Conservation (phyloP, 2,113 vertebrate genomes). For the Jacana jacana region DNA sequence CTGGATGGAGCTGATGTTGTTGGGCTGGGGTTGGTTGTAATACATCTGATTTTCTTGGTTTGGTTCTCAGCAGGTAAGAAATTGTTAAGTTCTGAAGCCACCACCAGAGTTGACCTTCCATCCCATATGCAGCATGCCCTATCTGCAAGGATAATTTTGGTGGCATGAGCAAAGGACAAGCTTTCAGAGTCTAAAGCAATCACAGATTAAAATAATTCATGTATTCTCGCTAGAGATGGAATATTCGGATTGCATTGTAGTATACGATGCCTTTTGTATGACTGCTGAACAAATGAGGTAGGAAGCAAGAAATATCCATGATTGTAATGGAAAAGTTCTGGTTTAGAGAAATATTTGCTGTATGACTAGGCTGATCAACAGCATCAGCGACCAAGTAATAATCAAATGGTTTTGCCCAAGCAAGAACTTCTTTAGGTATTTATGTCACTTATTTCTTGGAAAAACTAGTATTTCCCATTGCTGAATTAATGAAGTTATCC, state of each 20-base stretch:
- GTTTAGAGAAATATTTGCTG: neutral
- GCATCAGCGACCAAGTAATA: neutral
- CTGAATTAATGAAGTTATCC: neutral
- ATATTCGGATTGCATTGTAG: neutral
- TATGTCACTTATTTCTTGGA: neutral
- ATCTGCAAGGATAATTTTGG: neutral
- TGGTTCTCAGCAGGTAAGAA: neutral
- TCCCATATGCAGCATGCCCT: neutral
- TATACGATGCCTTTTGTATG: neutral
- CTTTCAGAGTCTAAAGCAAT: neutral
- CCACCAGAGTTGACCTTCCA: neutral
- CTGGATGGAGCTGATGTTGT: neutral
- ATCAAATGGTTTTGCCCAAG: neutral
- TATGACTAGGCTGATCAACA: neutral
- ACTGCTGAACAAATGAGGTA: neutral
- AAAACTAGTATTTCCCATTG: neutral
- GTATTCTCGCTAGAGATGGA: neutral
- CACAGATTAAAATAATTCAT: neutral
- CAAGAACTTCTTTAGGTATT: neutral
- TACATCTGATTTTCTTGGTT: neutral
- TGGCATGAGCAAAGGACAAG: neutral
- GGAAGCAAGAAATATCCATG: neutral
- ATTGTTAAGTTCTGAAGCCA: neutral
- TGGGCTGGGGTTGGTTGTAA: neutral
- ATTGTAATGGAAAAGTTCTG: neutral